Percentiles rank a stretch among this genome's conserved stretches.
These are phyloP conservation scores for Varecia variegata DNA, from an alignment of 2,797 vertebrate genomes.

Conservation along the genomic window DNA sequence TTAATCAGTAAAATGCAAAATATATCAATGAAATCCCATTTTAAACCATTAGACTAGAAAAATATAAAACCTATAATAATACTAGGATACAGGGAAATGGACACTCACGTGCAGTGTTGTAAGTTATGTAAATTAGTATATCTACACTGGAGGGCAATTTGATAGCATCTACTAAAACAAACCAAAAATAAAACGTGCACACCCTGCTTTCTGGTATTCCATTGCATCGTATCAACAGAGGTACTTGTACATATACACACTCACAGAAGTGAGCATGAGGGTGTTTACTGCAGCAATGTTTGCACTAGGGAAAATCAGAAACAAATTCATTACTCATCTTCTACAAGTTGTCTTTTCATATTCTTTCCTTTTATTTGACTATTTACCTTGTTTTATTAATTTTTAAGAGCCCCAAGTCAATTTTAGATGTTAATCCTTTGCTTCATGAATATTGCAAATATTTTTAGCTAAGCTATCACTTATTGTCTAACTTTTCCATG, in stretches of 20 bases:
- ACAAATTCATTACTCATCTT: not conserved
- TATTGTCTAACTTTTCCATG: not conserved
- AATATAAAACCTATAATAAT: not conserved
- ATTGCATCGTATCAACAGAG: not conserved
- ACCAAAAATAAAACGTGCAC: not conserved
- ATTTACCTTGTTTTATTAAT: not conserved
- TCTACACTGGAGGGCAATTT: not conserved
- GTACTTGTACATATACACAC: not conserved
- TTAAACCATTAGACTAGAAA: not conserved
- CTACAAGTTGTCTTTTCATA: not conserved
- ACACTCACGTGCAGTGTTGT: not conserved
- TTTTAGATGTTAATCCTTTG: not conserved
- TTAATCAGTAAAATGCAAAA: not conserved
- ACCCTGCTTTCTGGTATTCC: not conserved
- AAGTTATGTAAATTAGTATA: not conserved
- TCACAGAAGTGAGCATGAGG: rapidly evolving
- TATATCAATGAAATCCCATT: not conserved
- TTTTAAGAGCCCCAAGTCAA: not conserved
- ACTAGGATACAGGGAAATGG: not conserved
- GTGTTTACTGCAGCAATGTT: not conserved
- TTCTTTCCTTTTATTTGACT: not conserved
- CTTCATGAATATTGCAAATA: not conserved
- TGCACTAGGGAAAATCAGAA: not conserved
- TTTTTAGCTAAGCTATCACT: not conserved
- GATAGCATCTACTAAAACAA: not conserved